Conservation (phyloP, 2,888 invertebrate genomes). For the Cantharis flavilabris region DNA sequence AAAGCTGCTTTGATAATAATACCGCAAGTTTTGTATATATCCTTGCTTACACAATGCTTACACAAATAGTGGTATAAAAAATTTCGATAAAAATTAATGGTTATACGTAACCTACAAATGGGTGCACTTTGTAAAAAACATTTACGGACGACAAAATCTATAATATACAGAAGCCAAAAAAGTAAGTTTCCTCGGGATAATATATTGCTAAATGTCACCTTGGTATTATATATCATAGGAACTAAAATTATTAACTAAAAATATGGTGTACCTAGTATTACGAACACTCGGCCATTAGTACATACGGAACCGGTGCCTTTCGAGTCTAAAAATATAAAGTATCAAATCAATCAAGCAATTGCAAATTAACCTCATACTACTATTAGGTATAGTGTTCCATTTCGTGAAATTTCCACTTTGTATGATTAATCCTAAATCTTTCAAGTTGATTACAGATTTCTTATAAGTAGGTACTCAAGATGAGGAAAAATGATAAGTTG, state of each 20-base stretch:
- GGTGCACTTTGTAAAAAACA: background rate
- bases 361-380: background rate
- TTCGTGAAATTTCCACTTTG: background rate
- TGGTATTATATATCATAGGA: background rate
- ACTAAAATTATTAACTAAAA: background rate
- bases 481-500: background rate
- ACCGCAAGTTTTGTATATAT: background rate
- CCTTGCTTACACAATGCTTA: background rate
- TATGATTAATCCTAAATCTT: background rate
- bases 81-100: background rate
- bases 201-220: background rate
- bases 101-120: background rate
- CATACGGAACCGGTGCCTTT: background rate
- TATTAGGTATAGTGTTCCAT: background rate
- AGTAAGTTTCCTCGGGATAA: background rate
- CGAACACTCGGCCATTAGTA: background rate
- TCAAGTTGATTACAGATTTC: background rate
- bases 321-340: no score
- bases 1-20: background rate
- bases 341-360: background rate
- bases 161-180: background rate
- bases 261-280: background rate
- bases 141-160: background rate
- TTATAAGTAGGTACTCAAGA: background rate
- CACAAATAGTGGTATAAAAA: background rate